phyloP scores from a whole-genome alignment of 2,888 invertebrate species.

The Fragum fragum region DNA sequence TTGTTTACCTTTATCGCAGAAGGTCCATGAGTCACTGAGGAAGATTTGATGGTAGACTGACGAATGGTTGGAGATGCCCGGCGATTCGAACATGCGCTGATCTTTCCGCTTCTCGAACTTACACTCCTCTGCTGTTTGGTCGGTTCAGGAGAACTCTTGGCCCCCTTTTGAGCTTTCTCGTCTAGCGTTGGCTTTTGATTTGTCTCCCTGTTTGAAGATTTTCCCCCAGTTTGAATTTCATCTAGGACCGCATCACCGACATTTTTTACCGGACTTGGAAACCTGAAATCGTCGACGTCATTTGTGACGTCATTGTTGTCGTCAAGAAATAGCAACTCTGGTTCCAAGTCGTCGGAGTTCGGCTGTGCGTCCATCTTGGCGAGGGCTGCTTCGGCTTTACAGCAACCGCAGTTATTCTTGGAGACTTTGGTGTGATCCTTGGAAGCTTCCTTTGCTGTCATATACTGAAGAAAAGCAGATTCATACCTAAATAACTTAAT shows the following conservation, averaged over 20 bases:
- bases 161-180: not conserved
- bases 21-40: conserved; percentile 11
- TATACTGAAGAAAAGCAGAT: too few relatives aligned
- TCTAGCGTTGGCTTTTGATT: not conserved
- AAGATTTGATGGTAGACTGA: conserved; percentile 10
- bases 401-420: conserved; percentile 28
- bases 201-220: not conserved
- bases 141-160: not conserved
- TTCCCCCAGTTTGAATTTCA: not conserved
- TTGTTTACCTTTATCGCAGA: conserved; percentile 9
- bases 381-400: conserved; percentile 36
- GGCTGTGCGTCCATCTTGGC: not conserved
- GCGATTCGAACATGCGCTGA: conserved; percentile 2
- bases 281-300: conserved; percentile 44
- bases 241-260: not conserved
- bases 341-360: conserved; percentile 15
- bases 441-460: conserved; percentile 33
- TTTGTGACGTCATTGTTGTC: conserved; percentile 37
- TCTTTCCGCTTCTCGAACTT: conserved; percentile 15
- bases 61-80: not conserved
- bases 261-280: conserved; percentile 49
- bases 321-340: conserved; percentile 27
- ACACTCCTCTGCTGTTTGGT: not conserved
- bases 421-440: not conserved
- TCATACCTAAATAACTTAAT: too few relatives aligned